Base-by-base conservation (phyloP, 2,797 vertebrate species). In the Molossus molossus region DNA sequence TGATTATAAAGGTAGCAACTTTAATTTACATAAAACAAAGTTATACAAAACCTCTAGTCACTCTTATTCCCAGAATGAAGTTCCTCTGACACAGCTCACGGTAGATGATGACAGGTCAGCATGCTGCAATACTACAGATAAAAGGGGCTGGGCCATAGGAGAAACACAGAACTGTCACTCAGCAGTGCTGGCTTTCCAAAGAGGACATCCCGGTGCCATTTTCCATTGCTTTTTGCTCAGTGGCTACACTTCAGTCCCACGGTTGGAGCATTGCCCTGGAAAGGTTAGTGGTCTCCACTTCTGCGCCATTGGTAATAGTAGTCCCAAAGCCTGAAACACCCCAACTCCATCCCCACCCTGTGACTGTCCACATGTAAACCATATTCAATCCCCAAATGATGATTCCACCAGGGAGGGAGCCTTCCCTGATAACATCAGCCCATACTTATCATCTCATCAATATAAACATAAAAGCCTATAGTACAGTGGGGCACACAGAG, bases 11-110 rank as follows among this genome's bases (percentile, higher is more conserved):
- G 23, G 33, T 45, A 69, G 18, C 40, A 70, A 92, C 21, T 72
- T 89, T 58, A 53, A 93, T 90, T 91, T 90, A 70, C 55, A 64
- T 89, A 48, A 73, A 87, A 69, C 21, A 94, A 94, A 91, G n/a
- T 89, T 33, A 86, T 81, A 81, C 21, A 84, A 88, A 92, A 76
- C 40, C 25, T 50, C 64, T 11, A 29, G 4, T 67, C 20, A 9
- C 40, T 77, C 48, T 72, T 94, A 73, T 89, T 87, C 57, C 85
- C 33, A n/a, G 77, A 83, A 70, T 80, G 58, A 91, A 57, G 75
- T 88, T 85, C 69, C 27, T 77, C 50, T 29, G n/a, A 20, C 5
- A 85, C 1, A 80, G 6, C 58, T 87, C 53, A 3, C 13, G 50
- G 27, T 33, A 67, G 58, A 76, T 83, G 64, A 50, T 29, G n/a